These are phyloP conservation scores for Phoeniculus purpureus DNA, from an alignment of 2,797 vertebrate genomes.

Conservation along the genomic window DNA sequence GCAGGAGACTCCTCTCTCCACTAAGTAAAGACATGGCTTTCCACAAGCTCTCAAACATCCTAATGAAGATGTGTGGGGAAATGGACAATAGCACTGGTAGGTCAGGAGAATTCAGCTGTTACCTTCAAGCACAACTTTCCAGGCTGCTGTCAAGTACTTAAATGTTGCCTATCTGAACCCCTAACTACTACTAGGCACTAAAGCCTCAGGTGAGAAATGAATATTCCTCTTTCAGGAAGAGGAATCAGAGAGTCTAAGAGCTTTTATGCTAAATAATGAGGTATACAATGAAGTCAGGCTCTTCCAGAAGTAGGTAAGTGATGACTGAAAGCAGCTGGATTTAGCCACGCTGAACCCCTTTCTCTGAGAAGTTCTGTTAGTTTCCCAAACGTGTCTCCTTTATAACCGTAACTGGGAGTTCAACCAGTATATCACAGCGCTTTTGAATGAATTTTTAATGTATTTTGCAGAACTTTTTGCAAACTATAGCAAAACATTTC, in stretches of 20 bases:
- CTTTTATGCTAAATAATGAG: background rate
- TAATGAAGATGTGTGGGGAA: background rate
- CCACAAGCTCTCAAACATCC: background rate
- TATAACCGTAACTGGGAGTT: background rate
- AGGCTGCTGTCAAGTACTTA: background rate
- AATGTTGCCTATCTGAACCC: background rate
- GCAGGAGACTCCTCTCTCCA: background rate
- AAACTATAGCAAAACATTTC: no score
- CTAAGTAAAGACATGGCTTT: background rate
- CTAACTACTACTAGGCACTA: background rate
- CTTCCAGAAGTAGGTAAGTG: background rate
- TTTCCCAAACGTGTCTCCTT: background rate
- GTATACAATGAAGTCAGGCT: background rate
- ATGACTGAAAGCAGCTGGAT: background rate
- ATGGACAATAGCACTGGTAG: background rate
- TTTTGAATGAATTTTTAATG: background rate
- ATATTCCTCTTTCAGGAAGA: background rate
- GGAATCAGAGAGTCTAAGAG: background rate
- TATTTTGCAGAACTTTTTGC: no score
- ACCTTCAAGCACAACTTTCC: background rate
- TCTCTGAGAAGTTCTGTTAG: background rate
- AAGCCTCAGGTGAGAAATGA: background rate
- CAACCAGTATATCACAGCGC: background rate
- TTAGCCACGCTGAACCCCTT: background rate
- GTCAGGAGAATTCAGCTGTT: background rate